Conservation (phyloP, 2,888 invertebrate species). For the Drosophila anomalipes region DNA sequence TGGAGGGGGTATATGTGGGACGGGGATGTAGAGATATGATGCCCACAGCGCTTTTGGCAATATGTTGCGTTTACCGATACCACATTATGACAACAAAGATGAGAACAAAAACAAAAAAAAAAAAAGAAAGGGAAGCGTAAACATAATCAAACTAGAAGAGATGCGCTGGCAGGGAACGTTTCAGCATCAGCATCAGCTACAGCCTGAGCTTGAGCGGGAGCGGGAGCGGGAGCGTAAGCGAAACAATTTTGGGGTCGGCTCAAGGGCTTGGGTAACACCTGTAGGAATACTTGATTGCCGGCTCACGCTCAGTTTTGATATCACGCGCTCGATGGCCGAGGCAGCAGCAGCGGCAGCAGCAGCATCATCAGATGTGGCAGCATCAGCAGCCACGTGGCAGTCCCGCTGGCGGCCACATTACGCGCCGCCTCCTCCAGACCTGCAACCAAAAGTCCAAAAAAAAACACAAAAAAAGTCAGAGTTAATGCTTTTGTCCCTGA, state of each 20-base stretch:
- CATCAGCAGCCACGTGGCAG: constrained; percentile 33
- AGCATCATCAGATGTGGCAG: constrained; percentile 18
- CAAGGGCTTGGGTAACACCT: constrained; percentile 60
- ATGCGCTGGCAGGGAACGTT: constrained; percentile 2
- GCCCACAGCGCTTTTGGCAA: constrained; percentile 58
- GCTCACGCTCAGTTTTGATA: constrained; percentile 70
- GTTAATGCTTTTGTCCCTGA: constrained; percentile 18
- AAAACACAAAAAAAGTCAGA: background rate
- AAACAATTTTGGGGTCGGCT: constrained; percentile 31
- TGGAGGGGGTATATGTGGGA: background rate
- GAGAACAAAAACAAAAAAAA: constrained; percentile 8
- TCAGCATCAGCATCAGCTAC: background rate
- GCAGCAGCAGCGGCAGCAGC: constrained; percentile 34
- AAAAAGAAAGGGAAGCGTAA: constrained; percentile 12
- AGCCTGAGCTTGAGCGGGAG: background rate
- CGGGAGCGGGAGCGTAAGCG: constrained; percentile 51
- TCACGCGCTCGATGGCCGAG: constrained; percentile 65
- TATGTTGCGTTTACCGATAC: constrained; percentile 27
- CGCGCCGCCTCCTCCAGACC: constrained; percentile 76
- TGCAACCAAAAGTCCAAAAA: constrained; percentile 15
- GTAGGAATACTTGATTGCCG: constrained; percentile 80
- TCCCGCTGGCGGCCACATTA: constrained; percentile 48
- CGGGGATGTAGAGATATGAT: constrained; percentile 3
- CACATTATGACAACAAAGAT: constrained; percentile 23
- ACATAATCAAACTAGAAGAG: constrained; percentile 21